phyloP scores from a whole-genome alignment of 2,888 invertebrate genomes.

The Cryptocheilus praepositus region DNA sequence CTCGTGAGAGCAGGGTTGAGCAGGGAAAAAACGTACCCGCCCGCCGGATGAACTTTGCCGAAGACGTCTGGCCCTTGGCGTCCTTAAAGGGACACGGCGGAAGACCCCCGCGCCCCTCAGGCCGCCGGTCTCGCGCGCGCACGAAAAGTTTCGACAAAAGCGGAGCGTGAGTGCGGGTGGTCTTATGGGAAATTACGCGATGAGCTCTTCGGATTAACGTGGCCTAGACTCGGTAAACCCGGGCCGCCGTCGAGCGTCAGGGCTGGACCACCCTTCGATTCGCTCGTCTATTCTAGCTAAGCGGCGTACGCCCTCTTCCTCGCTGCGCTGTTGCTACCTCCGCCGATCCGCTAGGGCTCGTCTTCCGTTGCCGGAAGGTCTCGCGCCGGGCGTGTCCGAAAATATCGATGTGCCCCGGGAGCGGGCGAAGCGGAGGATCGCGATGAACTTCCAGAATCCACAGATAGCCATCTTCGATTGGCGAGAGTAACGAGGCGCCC shows the following conservation, averaged over 20 bases:
- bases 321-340: not conserved
- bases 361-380: constrained; percentile 44
- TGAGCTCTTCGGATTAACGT: constrained; percentile 62
- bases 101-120: too few species aligned
- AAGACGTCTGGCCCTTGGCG: too few species aligned
- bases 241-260: not conserved
- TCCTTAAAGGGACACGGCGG: too few species aligned
- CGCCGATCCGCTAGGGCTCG: constrained; percentile 9
- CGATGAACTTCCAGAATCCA: constrained; percentile 50
- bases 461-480: not conserved
- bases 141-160: constrained; percentile 52
- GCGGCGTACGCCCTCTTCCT: not conserved
- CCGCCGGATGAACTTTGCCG: too few species aligned
- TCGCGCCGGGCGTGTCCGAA: constrained; percentile 39
- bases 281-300: not conserved
- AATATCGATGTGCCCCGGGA: constrained; percentile 43
- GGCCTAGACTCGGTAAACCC: constrained; percentile 24
- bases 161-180: constrained; percentile 43
- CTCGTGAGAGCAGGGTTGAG: not conserved
- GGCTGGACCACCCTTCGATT: not conserved
- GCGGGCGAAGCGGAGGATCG: constrained; percentile 43
- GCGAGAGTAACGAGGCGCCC: too few species aligned
- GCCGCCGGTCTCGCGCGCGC: not conserved
- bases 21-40: not conserved
- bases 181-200: constrained; percentile 71